Evolutionary conservation across 2,888 invertebrate genomes (phyloP).

Genomic region (Eupithecia vulgata): DNA sequence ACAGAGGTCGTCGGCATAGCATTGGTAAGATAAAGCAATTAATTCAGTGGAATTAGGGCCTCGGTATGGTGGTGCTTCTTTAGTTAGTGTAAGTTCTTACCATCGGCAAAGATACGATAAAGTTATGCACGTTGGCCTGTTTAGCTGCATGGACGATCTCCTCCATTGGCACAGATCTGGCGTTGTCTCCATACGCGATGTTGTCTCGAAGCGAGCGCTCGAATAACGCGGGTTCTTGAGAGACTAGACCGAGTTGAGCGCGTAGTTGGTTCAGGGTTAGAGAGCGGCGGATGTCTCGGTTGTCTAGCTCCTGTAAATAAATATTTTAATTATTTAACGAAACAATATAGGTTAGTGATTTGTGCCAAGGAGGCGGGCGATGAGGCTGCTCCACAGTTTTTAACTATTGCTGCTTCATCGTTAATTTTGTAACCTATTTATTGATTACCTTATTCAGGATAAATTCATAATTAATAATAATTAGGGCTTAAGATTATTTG

Average conservation of each 20-base stretch:
- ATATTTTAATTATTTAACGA: background rate
- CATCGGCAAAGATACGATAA: conserved; percentile 87
- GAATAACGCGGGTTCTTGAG: conserved; percentile 94
- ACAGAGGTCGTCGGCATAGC: too few species aligned
- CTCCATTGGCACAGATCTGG: conserved; percentile 83
- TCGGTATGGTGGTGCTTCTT: too few species aligned
- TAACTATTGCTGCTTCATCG: too few species aligned
- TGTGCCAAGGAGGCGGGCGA: too few species aligned
- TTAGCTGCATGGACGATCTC: conserved; percentile 89
- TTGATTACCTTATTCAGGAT: too few species aligned
- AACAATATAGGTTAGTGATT: background rate
- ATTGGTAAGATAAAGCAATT: too few species aligned
- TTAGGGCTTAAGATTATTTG: too few species aligned
- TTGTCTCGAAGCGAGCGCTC: conserved; percentile 91
- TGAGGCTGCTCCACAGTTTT: too few species aligned
- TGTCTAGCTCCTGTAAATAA: conserved; percentile 74
- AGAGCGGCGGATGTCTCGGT: conserved; percentile 80
- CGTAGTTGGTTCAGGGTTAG: conserved; percentile 87
- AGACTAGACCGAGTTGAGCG: conserved; percentile 89
- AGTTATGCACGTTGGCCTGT: conserved; percentile 90
- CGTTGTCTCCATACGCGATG: conserved; percentile 93
- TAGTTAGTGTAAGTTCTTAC: conserved; percentile 61
- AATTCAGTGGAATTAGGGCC: too few species aligned
- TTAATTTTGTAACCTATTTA: too few species aligned
- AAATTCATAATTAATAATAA: too few species aligned